A percentile compares a stretch with the other conserved stretches of the same genome.
These are phyloP conservation scores for Nesogale talazaci DNA, from an alignment of 2,113 vertebrate species.

Conservation along the genomic window DNA sequence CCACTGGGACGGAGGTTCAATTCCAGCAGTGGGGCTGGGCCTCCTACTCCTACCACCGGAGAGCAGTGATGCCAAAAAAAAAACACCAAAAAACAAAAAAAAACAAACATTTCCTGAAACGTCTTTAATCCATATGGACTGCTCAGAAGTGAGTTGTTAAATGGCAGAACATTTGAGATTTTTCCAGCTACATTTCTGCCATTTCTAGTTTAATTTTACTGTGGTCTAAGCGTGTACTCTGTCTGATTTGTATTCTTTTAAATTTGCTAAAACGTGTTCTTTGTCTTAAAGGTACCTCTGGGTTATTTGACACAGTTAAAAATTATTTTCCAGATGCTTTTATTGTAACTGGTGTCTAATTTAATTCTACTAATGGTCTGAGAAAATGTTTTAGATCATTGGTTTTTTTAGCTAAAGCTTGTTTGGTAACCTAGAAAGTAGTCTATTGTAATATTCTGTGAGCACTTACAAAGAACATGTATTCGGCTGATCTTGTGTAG, in stretches of 20 bases:
- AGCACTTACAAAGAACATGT: not conserved
- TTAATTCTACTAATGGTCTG: slow-evolving; percentile 13
- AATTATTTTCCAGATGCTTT: slow-evolving; percentile 1
- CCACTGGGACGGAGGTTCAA: too few species aligned
- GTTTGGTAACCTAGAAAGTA: not conserved
- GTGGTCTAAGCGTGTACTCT: not conserved
- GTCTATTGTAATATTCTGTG: not conserved
- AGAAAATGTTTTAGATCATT: not conserved
- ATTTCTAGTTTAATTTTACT: slow-evolving; percentile 20
- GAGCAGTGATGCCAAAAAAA: too few species aligned
- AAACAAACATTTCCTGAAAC: not conserved
- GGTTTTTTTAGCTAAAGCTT: slow-evolving; percentile 38
- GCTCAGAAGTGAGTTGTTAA: not conserved
- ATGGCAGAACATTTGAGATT: slow-evolving; percentile 7
- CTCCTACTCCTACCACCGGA: too few species aligned
- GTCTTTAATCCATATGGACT: not conserved
- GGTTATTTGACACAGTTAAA: not conserved
- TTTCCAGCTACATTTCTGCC: not conserved
- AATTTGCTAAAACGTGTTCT: slow-evolving; percentile 4
- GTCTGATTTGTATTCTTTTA: not conserved
- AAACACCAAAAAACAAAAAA: too few species aligned
- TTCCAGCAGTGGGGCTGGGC: too few species aligned
- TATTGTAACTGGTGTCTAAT: not conserved
- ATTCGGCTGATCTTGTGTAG: not conserved
- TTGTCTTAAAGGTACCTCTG: not conserved